Evolutionary conservation across 2,797 vertebrate genomes (phyloP).

Genomic region (Poeciliopsis turneri): DNA sequence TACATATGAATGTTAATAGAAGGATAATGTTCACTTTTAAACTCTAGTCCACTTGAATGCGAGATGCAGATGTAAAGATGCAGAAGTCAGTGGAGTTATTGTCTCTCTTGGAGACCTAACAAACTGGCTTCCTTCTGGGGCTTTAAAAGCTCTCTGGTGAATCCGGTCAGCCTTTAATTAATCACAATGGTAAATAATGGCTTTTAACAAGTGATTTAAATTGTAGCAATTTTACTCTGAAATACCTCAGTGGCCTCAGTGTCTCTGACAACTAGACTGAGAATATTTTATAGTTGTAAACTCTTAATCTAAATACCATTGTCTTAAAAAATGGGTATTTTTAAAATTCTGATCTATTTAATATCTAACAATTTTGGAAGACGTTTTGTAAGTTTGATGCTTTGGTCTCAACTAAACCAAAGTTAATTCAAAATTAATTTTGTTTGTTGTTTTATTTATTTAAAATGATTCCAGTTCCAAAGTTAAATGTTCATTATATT

Average conservation of each 20-base stretch:
- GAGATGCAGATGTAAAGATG: not conserved
- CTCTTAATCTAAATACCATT: too few relatives aligned
- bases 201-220: not conserved
- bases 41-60: not conserved
- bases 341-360: too few relatives aligned
- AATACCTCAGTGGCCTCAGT: not conserved
- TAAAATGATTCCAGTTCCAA: too few relatives aligned
- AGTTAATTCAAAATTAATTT: too few relatives aligned
- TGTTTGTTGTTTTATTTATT: too few relatives aligned
- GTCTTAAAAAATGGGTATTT: too few relatives aligned
- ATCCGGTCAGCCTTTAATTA: not conserved
- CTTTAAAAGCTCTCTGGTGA: not conserved
- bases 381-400: too few relatives aligned
- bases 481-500: too few relatives aligned
- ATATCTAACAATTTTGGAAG: too few relatives aligned
- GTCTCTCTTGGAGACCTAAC: not conserved
- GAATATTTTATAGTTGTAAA: not conserved
- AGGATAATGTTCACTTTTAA: conserved; percentile 1
- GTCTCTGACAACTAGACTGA: not conserved
- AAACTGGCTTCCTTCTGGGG: not conserved
- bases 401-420: too few relatives aligned
- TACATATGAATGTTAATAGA: not conserved
- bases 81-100: not conserved
- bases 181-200: not conserved
- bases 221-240: not conserved